Evolutionary conservation across 2,113 vertebrate species (phyloP), one percentile per base, ranked within the genome.

Genomic region (Pelvicachromis taeniatus): DNA sequence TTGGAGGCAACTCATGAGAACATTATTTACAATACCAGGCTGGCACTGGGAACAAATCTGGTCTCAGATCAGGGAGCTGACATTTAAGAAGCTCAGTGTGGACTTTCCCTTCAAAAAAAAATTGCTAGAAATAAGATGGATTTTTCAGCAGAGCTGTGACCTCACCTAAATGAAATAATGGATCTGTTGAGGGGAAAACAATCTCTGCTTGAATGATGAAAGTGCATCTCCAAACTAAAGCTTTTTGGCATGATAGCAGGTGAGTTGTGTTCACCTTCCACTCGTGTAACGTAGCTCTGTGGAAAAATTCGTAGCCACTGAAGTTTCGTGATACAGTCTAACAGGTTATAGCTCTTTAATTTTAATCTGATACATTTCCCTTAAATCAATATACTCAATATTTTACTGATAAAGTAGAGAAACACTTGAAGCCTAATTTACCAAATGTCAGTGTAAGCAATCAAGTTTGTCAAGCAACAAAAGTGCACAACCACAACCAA

Each of bases 21-120:
- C 56, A 90, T 82, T 91, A 94, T 92, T 88, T 93, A 92, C 91
- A 93, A 35, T 87, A 80, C 61, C 58, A 59, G 59, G 85, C 61
- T 85, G 84, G 56, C 45, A 55, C 73, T 61, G 56, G 59, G 68
- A 58, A 75, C 42, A 19, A 40, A 85, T 75, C 82, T 63, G 53
- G 11, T 84, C 29, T 85, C 61, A 82, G 50, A 8, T 31, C 21
- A 13, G 42, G 38, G 38, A 33, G 42, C 50, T 26, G 23, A 55
- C 11, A 17, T 38, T 56, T 55, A 21, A 31, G 29, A 84, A 83
- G 59, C 58, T 21, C 21, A 9, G 12, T 12, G 35, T 55, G 61
- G 14, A 55, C n/a, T 45, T 73, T 21, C 42, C 55, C 33, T 78
- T 83, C 63, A 38, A 11, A 26, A 85, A 11, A 89, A 53, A 1